Evolutionary conservation across 2,797 vertebrate genomes (phyloP).

Genomic region (Paramormyrops hopkinsi): DNA sequence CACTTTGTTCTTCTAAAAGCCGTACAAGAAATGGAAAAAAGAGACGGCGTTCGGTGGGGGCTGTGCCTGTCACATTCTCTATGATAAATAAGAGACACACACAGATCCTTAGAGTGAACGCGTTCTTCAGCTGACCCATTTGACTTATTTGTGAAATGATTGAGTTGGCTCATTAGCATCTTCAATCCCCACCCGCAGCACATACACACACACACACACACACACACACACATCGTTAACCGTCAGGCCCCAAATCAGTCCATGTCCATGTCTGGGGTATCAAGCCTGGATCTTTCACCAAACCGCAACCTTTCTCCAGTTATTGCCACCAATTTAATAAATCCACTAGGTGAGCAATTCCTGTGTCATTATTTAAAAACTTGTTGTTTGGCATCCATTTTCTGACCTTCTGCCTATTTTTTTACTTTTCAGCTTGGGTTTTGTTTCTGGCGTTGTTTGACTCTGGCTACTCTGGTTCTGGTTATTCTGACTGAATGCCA

Average conservation of each 20-base stretch:
- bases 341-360: background rate
- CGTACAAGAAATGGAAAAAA: background rate
- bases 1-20: conserved; percentile 15
- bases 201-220: background rate
- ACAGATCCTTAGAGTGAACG: background rate
- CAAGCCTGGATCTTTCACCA: background rate
- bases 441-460: background rate
- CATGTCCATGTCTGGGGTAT: background rate
- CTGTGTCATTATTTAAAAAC: background rate
- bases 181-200: background rate
- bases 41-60: background rate
- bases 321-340: background rate
- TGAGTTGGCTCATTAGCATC: background rate
- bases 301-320: background rate
- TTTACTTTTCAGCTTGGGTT: background rate
- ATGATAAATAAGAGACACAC: background rate
- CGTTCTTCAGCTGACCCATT: background rate
- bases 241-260: background rate
- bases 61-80: background rate
- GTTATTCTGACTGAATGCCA: background rate
- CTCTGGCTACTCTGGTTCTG: background rate
- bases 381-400: background rate
- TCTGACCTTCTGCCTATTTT: background rate
- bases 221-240: background rate
- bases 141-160: conserved; percentile 8